phyloP scores from a whole-genome alignment of 2,888 invertebrate species.

The Thymelicus acteon region DNA sequence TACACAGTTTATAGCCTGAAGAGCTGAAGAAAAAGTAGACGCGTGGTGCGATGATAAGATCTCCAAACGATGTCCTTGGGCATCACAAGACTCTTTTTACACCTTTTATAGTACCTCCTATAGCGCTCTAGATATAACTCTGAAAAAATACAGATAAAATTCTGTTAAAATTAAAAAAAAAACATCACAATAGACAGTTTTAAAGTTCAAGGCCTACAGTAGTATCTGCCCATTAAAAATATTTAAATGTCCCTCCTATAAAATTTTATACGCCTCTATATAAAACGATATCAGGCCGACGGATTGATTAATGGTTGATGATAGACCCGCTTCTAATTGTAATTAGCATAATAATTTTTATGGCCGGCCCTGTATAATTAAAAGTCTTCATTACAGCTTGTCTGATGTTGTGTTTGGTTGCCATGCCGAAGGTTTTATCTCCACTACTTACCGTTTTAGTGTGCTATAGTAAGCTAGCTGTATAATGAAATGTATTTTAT shows the following conservation, averaged over 20 bases:
- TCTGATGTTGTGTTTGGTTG: conserved; percentile 56
- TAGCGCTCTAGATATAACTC: too few relatives aligned
- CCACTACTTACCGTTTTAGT: conserved; percentile 1
- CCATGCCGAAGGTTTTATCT: conserved; percentile 17
- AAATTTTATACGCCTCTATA: conserved; percentile 30
- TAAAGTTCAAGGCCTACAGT: neutral
- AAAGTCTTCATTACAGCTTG: conserved; percentile 53
- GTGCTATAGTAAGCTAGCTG: neutral
- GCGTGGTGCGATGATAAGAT: too few relatives aligned
- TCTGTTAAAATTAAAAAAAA: too few relatives aligned
- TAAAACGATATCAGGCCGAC: conserved; percentile 28
- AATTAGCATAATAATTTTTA: conserved; percentile 56
- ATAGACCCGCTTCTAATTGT: conserved; percentile 45
- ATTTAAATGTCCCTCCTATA: conserved; percentile 36
- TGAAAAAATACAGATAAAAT: too few relatives aligned
- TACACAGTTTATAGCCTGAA: neutral
- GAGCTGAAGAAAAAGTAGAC: too few relatives aligned
- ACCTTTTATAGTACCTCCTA: too few relatives aligned
- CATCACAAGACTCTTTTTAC: too few relatives aligned
- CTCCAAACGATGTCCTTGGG: too few relatives aligned
- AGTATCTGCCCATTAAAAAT: conserved; percentile 19
- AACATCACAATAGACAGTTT: too few relatives aligned
- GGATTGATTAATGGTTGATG: conserved; percentile 42
- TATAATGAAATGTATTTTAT: too few relatives aligned
- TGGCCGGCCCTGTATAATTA: conserved; percentile 47